phyloP scores from a whole-genome alignment of 2,797 vertebrate species.

The Takifugu ocellatus region DNA sequence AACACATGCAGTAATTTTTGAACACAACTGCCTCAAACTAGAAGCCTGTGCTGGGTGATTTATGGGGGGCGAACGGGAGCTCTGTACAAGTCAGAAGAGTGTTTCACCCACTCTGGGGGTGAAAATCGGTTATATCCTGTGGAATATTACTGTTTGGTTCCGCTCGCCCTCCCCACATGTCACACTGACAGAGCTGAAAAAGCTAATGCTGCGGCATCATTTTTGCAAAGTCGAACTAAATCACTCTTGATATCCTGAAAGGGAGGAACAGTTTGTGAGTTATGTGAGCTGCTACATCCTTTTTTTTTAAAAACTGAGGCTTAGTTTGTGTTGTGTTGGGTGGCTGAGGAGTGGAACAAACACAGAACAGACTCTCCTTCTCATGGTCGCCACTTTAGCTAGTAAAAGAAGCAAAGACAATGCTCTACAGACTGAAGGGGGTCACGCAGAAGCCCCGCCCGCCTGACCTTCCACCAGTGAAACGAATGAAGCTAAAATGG shows the following conservation, averaged over 20 bases:
- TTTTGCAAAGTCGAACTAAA: conserved; percentile 21
- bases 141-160: conserved; percentile 5
- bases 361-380: background rate
- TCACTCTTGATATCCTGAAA: conserved; percentile 5
- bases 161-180: conserved; percentile 13
- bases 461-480: conserved; percentile 41
- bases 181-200: conserved; percentile 13
- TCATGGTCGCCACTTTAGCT: conserved; percentile 1
- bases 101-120: background rate
- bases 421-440: conserved; percentile 11
- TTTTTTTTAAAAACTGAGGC: conserved; percentile 67
- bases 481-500: conserved; percentile 26
- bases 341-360: conserved; percentile 23
- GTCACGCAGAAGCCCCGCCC: conserved; percentile 11
- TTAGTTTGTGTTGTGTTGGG: conserved; percentile 30
- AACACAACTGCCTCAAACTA: conserved; percentile 45
- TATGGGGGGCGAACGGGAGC: background rate
- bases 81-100: background rate
- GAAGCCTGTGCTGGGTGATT: conserved; percentile 5
- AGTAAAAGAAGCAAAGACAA: background rate
- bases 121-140: conserved; percentile 4
- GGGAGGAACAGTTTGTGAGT: conserved; percentile 33
- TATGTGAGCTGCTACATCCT: conserved; percentile 77
- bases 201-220: conserved; percentile 7
- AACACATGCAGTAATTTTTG: conserved; percentile 39